These are phyloP conservation scores for Agrotis puta DNA, from an alignment of 2,888 invertebrate species.

Conservation along the genomic window DNA sequence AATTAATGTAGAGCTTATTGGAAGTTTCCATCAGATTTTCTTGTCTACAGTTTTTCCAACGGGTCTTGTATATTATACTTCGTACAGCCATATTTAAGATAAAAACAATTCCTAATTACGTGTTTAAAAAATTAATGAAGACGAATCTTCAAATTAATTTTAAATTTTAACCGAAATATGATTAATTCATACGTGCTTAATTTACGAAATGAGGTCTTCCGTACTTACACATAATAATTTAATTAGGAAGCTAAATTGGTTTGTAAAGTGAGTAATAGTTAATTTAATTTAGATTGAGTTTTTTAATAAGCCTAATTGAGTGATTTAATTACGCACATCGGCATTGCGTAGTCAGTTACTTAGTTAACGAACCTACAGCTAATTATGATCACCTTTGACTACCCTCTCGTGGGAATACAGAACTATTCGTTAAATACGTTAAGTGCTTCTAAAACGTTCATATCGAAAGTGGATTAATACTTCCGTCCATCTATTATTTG, in stretches of 20 bases:
- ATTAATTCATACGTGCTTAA: conserved; percentile 54
- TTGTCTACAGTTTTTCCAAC: conserved; percentile 22
- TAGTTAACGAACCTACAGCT: conserved; percentile 58
- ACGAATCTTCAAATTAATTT: conserved; percentile 13
- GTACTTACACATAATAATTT: conserved; percentile 55
- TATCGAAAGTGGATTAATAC: conserved; percentile 41
- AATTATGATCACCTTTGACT: conserved; percentile 59
- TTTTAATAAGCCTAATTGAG: conserved; percentile 76
- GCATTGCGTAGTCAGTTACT: conserved; percentile 60
- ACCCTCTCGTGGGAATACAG: conserved; percentile 54
- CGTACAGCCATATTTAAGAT: background rate
- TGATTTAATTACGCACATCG: conserved; percentile 71
- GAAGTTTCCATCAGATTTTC: conserved; percentile 56
- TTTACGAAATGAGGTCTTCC: conserved; percentile 51
- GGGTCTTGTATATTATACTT: background rate
- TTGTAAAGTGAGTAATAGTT: conserved; percentile 73
- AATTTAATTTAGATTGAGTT: conserved; percentile 73
- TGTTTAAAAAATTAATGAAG: conserved; percentile 13
- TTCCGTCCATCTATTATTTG: background rate
- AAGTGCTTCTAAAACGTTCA: conserved; percentile 42
- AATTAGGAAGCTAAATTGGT: conserved; percentile 73
- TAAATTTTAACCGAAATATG: conserved; percentile 25
- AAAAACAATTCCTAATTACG: background rate
- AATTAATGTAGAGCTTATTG: conserved; percentile 65
- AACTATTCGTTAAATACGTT: conserved; percentile 46